phyloP scores from a whole-genome alignment of 2,797 vertebrate genomes.

The Xiphorhynchus erythropygius region DNA sequence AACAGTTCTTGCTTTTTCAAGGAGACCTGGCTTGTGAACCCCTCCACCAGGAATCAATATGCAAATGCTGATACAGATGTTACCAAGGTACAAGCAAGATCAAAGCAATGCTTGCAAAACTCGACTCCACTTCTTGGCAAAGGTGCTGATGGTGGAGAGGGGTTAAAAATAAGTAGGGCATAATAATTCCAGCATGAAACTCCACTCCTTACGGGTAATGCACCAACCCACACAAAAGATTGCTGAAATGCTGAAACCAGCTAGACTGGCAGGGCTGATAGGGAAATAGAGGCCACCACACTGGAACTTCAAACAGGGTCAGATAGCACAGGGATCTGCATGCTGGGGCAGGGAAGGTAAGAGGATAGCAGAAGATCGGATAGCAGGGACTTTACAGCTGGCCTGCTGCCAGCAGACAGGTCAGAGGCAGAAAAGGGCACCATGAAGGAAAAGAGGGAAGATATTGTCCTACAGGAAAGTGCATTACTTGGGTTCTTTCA shows the following conservation, averaged over 20 bases:
- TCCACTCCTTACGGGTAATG: background rate
- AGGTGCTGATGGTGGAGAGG: conserved; percentile 25
- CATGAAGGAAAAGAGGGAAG: background rate
- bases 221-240: background rate
- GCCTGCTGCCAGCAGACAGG: background rate
- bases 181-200: conserved; percentile 38
- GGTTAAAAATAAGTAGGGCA: conserved; percentile 47
- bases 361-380: background rate
- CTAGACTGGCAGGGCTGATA: conserved; percentile 13
- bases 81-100: conserved; percentile 16
- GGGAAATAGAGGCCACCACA: background rate
- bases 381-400: background rate
- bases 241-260: conserved; percentile 46
- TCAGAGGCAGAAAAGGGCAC: background rate
- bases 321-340: background rate
- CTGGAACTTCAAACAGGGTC: conserved; percentile 1
- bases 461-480: background rate
- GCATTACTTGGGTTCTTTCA: background rate
- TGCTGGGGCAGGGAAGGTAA: conserved; percentile 2
- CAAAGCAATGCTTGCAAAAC: conserved; percentile 5
- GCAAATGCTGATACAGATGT: background rate
- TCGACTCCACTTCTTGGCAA: background rate
- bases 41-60: background rate
- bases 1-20: background rate
- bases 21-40: background rate